Percentiles rank a stretch among this genome's conserved stretches.
Conservation (phyloP, 2,113 vertebrate genomes). For the Felis catus region DNA sequence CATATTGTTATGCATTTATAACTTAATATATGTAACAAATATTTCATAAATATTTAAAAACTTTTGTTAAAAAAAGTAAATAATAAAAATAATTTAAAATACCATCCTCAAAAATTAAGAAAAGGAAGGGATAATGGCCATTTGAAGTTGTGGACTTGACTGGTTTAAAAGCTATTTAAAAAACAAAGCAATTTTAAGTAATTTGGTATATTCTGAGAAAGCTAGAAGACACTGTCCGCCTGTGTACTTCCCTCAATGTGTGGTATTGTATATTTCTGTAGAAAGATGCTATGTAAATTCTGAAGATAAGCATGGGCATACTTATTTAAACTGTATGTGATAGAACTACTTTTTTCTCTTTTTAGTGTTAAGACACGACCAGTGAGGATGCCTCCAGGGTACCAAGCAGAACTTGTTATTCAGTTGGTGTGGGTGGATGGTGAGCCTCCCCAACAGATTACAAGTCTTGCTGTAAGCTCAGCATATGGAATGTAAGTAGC, state of each 20-base stretch:
- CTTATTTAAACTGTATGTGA: not conserved
- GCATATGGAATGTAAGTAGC: constrained; percentile 98
- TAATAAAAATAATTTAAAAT: constrained; percentile 46
- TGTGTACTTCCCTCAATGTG: not conserved
- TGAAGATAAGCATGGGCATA: not conserved
- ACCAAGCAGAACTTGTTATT: constrained; percentile 96
- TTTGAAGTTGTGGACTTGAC: not conserved
- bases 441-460: constrained; percentile 96
- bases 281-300: not conserved
- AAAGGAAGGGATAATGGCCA: not conserved
- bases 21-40: not conserved
- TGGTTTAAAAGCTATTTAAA: constrained; percentile 13
- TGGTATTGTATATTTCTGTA: constrained; percentile 7
- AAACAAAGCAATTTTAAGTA: not conserved
- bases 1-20: not conserved
- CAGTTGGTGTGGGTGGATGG: constrained; percentile 96
- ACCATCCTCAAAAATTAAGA: not conserved
- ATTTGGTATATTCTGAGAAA: not conserved
- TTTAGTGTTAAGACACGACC: constrained; percentile 92
- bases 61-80: not conserved
- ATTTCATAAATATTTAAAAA: not conserved
- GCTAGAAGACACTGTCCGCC: not conserved
- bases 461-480: constrained; percentile 95
- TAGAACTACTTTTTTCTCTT: constrained; percentile 26
- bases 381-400: constrained; percentile 94